These are phyloP conservation scores for Diprion similis DNA, from an alignment of 1,140 invertebrate species.

Conservation along the genomic window DNA sequence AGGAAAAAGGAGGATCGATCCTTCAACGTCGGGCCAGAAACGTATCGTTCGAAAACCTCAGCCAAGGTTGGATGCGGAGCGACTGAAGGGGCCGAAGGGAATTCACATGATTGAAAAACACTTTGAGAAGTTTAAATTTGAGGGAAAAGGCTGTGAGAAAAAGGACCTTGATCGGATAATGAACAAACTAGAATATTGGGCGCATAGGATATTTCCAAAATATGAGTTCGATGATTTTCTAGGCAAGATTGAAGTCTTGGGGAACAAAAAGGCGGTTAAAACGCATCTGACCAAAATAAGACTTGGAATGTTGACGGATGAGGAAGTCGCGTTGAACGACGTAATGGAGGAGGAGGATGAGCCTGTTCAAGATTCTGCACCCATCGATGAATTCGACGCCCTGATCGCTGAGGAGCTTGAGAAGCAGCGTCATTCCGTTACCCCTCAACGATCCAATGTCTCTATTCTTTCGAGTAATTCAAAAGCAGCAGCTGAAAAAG, in stretches of 20 bases:
- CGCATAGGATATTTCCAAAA: constrained; percentile 87
- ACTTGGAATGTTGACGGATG: constrained; percentile 63
- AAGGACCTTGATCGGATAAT: constrained; percentile 83
- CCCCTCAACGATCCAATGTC: background rate
- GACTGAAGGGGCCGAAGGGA: constrained; percentile 78
- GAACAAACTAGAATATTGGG: constrained; percentile 90
- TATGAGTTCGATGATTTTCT: constrained; percentile 87
- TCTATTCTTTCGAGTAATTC: constrained; percentile 20
- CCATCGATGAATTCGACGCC: constrained; percentile 62
- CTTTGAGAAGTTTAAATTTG: constrained; percentile 84
- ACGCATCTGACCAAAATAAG: constrained; percentile 69
- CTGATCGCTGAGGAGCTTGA: constrained; percentile 59
- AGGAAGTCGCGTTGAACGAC: constrained; percentile 40
- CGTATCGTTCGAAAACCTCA: constrained; percentile 71
- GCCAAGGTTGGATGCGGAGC: constrained; percentile 74
- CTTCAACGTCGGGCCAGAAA: constrained; percentile 56
- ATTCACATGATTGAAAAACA: constrained; percentile 78
- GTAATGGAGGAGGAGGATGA: constrained; percentile 39
- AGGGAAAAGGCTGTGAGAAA: constrained; percentile 85
- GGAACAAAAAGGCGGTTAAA: constrained; percentile 73
- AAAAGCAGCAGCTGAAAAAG: background rate
- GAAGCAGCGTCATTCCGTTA: constrained; percentile 30
- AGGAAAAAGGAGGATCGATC: constrained; percentile 32
- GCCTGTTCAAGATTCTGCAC: constrained; percentile 29
- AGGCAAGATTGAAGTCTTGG: constrained; percentile 81